These are phyloP conservation scores for Pandion haliaetus DNA, from an alignment of 2,113 vertebrate genomes.

Conservation along the genomic window DNA sequence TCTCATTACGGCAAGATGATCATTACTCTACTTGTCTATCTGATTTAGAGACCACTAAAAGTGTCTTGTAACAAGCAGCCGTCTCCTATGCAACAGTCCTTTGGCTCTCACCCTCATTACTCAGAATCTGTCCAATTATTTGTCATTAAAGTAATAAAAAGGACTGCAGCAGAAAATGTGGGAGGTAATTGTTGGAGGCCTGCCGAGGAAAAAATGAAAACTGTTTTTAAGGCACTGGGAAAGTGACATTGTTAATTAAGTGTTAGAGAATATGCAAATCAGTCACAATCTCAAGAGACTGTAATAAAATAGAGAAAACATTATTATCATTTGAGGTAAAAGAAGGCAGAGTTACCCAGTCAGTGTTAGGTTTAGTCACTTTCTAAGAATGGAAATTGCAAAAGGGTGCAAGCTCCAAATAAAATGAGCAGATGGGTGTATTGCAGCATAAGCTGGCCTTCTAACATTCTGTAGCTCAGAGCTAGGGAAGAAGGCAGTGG, in stretches of 20 bases:
- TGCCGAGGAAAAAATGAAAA: conserved; percentile 76
- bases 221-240: conserved; percentile 79
- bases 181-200: conserved; percentile 80
- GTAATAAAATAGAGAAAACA: conserved; percentile 79
- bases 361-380: conserved; percentile 43
- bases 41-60: conserved; percentile 88
- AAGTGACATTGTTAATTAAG: conserved; percentile 85
- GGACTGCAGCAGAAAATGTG: conserved; percentile 79
- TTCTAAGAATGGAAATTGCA: conserved; percentile 14
- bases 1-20: conserved; percentile 83
- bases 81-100: conserved; percentile 78
- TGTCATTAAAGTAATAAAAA: conserved; percentile 89
- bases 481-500: not conserved
- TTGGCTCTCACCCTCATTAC: conserved; percentile 83
- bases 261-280: conserved; percentile 82
- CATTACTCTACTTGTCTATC: conserved; percentile 86
- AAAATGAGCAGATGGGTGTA: not conserved
- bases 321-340: conserved; percentile 70
- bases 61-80: conserved; percentile 82
- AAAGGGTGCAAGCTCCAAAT: not conserved
- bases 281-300: conserved; percentile 70
- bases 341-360: conserved; percentile 46
- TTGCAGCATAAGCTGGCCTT: not conserved
- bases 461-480: not conserved
- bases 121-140: conserved; percentile 89